Conservation (phyloP, 37 sponge, comb jelly and placozoan genomes). For the Crambe crambe region DNA sequence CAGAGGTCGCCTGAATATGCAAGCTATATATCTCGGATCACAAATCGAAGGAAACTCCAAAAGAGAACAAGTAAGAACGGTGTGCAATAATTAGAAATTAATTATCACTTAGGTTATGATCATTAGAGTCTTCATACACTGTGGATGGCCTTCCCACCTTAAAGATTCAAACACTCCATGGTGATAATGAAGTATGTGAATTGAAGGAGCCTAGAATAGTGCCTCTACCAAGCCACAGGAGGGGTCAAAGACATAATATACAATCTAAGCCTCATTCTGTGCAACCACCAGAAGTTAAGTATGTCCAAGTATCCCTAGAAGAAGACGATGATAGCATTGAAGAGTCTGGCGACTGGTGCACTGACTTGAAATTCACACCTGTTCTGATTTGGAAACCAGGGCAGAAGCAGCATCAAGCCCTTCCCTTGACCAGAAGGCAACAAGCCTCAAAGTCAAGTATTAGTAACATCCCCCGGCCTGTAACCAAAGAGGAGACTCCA, state of each 20-base stretch:
- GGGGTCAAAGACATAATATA: not conserved
- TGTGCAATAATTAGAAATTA: constrained; percentile 11
- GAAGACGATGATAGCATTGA: not conserved
- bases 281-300: not conserved
- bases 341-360: not conserved
- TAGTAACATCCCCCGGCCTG: too few relatives aligned
- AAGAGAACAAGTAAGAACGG: not conserved
- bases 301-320: not conserved
- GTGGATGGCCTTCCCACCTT: constrained; percentile 24
- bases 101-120: not conserved
- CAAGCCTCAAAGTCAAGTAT: too few relatives aligned
- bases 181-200: not conserved
- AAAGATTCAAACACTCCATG: constrained; percentile 8
- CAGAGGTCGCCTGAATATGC: not conserved
- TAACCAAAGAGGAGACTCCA: too few relatives aligned
- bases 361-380: constrained; percentile 22
- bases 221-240: not conserved
- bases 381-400: constrained; percentile 62
- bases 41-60: not conserved
- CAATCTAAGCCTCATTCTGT: not conserved
- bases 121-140: not conserved
- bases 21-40: not conserved
- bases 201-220: not conserved
- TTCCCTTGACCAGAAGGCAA: too few relatives aligned
- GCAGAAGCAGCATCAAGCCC: not conserved